phyloP scores from a whole-genome alignment of 2,888 invertebrate species.

The Dorcus parallelipipedus region DNA sequence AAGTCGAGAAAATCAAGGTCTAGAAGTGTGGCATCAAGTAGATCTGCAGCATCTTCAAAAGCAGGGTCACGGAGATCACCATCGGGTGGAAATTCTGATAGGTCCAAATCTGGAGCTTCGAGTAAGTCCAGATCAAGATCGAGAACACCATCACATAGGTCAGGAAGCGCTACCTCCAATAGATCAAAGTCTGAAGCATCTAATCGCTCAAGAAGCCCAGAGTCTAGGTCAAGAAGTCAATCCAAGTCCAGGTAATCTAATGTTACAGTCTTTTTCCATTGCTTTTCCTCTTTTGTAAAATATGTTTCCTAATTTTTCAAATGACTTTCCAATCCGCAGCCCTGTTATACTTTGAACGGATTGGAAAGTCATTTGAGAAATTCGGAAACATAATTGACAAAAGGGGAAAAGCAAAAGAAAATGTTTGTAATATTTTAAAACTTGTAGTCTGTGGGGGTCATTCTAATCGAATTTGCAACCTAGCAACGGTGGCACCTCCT shows the following conservation, averaged over 20 bases:
- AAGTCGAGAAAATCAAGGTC: conserved; percentile 25
- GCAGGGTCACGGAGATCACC: conserved; percentile 16
- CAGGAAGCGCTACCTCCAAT: conserved; percentile 48
- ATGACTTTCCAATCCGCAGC: too few relatives aligned
- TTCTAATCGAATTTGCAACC: too few relatives aligned
- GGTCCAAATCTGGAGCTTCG: conserved; percentile 23
- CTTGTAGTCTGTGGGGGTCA: too few relatives aligned
- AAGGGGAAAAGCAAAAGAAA: too few relatives aligned
- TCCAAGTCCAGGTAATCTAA: conserved; percentile 3
- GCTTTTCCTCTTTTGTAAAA: too few relatives aligned
- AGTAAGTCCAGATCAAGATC: conserved; percentile 20
- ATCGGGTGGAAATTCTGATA: conserved; percentile 19
- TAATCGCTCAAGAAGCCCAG: conserved; percentile 35
- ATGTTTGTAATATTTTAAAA: too few relatives aligned
- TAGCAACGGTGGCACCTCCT: too few relatives aligned
- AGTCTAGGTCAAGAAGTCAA: conserved; percentile 2
- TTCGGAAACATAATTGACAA: too few relatives aligned
- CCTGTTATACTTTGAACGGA: too few relatives aligned
- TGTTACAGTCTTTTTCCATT: background rate
- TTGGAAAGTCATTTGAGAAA: too few relatives aligned
- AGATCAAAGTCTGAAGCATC: conserved; percentile 47
- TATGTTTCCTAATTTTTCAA: too few relatives aligned
- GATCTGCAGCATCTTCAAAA: conserved; percentile 20
- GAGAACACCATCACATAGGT: conserved; percentile 27
- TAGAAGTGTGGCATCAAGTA: conserved; percentile 23